phyloP scores from a whole-genome alignment of 2,888 invertebrate genomes.

The Xestia ashworthii region DNA sequence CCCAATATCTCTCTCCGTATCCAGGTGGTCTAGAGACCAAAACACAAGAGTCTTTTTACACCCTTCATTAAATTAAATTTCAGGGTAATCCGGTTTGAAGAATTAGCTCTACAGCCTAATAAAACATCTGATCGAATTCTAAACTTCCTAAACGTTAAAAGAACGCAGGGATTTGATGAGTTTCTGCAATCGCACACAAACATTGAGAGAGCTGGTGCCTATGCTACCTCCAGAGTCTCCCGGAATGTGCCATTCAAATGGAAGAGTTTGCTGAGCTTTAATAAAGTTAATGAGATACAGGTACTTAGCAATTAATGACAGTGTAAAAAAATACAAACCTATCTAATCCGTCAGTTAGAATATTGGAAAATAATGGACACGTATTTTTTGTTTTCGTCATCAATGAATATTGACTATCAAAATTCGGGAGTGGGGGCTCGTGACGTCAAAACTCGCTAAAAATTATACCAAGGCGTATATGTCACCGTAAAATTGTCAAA shows the following conservation, averaged over 20 bases:
- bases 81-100: conserved; percentile 92
- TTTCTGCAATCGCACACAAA: conserved; percentile 96
- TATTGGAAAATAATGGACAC: too few species aligned
- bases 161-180: conserved; percentile 91
- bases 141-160: conserved; percentile 94
- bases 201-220: conserved; percentile 94
- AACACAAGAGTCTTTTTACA: too few species aligned
- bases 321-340: too few species aligned
- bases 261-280: conserved; percentile 93
- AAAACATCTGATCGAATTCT: conserved; percentile 93
- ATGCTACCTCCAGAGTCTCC: conserved; percentile 95
- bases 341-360: too few species aligned
- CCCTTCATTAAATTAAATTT: neutral
- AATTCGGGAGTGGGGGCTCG: too few species aligned
- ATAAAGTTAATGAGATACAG: conserved; percentile 93
- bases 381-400: too few species aligned
- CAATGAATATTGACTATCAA: too few species aligned
- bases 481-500: too few species aligned
- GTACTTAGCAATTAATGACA: neutral
- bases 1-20: too few species aligned
- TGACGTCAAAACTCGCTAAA: too few species aligned
- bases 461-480: too few species aligned
- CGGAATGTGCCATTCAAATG: conserved; percentile 96
- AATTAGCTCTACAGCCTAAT: conserved; percentile 94
- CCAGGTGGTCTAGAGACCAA: too few species aligned